Percentiles rank a stretch among this genome's conserved stretches.
Conservation (phyloP, 2,113 vertebrate species). For the Vidua macroura region DNA sequence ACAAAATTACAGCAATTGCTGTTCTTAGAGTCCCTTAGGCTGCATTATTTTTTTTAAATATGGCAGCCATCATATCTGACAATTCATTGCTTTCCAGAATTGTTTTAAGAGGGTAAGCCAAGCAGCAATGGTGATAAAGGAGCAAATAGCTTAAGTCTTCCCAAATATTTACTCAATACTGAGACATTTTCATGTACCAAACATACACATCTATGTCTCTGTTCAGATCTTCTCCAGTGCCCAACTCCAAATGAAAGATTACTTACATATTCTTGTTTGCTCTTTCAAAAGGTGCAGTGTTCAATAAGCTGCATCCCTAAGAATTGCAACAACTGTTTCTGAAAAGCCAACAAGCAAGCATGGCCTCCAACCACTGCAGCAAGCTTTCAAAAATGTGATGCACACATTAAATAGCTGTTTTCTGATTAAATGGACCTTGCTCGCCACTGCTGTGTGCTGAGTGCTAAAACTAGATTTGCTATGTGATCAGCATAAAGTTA, state of each 20-base stretch:
- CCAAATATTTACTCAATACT: not conserved
- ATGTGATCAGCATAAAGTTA: not conserved
- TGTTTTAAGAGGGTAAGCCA: not conserved
- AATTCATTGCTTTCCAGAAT: conserved; percentile 12
- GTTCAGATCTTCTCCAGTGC: not conserved
- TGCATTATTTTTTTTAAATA: not conserved
- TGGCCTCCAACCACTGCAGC: not conserved
- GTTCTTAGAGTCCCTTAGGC: not conserved
- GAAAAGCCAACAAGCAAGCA: not conserved
- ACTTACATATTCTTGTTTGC: not conserved
- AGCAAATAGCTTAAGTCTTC: not conserved
- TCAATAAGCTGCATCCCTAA: not conserved
- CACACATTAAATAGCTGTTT: not conserved
- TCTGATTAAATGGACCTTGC: not conserved
- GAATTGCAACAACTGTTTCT: not conserved
- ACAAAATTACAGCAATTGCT: not conserved
- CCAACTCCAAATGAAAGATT: not conserved
- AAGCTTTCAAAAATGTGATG: not conserved
- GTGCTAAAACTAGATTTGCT: not conserved
- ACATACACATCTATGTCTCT: not conserved
- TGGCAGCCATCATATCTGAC: not conserved
- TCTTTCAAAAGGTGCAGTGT: not conserved
- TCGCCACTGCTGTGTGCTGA: not conserved
- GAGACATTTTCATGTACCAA: not conserved
- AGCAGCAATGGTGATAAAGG: not conserved